Conservation (phyloP, 2,888 invertebrate species). For the Salticus scenicus region DNA sequence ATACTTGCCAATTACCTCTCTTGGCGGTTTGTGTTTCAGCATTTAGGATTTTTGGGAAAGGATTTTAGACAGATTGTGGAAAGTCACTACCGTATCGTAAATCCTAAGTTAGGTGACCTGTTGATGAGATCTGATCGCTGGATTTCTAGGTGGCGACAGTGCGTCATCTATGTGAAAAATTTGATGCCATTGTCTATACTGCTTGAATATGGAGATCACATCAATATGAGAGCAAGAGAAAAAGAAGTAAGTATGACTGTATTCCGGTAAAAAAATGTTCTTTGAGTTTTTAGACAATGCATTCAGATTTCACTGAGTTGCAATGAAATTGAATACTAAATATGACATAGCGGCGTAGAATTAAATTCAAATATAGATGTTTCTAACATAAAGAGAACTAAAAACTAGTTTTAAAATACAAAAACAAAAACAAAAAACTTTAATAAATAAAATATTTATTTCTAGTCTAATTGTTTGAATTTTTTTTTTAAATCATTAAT, state of each 20-base stretch:
- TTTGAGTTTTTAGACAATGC: too few species aligned
- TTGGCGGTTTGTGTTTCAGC: constrained; percentile 46
- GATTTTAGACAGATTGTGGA: constrained; percentile 43
- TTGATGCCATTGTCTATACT: constrained; percentile 43
- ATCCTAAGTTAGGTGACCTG: background rate
- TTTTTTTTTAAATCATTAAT: too few species aligned
- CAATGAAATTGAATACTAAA: too few species aligned
- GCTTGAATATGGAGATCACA: constrained; percentile 13
- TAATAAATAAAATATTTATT: too few species aligned
- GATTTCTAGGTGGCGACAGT: constrained; percentile 48
- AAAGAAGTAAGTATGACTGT: constrained; percentile 16
- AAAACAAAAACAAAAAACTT: too few species aligned
- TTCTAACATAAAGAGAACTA: too few species aligned
- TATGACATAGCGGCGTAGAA: too few species aligned
- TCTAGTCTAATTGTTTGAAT: too few species aligned
- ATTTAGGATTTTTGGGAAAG: constrained; percentile 43
- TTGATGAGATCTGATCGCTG: constrained; percentile 28
- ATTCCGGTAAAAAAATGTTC: too few species aligned
- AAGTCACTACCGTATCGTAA: constrained; percentile 13
- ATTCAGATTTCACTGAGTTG: too few species aligned
- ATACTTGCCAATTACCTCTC: constrained; percentile 47
- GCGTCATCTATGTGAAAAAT: constrained; percentile 41
- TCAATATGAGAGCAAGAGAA: background rate
- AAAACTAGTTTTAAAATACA: too few species aligned
- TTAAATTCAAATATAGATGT: too few species aligned